Conservation (phyloP, 2,888 invertebrate species). For the Agrochola lychnidis region DNA sequence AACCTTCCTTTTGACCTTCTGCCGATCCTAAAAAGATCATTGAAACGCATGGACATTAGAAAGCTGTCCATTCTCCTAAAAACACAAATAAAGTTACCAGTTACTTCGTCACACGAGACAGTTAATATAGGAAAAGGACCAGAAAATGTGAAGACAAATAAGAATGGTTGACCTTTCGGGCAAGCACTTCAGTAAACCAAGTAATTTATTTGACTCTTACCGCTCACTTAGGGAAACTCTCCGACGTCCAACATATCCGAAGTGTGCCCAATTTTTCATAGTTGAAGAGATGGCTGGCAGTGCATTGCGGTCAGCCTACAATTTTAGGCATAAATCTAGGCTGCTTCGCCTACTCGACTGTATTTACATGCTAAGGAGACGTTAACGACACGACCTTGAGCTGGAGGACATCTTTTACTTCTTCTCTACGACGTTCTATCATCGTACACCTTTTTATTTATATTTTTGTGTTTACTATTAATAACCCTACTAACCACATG, state of each 20-base stretch:
- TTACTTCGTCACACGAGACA: slow-evolving; percentile 6
- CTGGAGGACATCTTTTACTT: not conserved
- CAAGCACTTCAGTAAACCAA: slow-evolving; percentile 41
- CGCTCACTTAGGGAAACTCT: slow-evolving; percentile 46
- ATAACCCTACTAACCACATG: no score
- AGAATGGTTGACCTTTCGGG: slow-evolving; percentile 17
- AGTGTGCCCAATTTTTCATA: slow-evolving; percentile 57
- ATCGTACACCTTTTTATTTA: no score
- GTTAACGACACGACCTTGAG: slow-evolving; percentile 37
- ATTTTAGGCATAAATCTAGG: slow-evolving; percentile 61
- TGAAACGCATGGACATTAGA: no score
- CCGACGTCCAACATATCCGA: slow-evolving; percentile 8
- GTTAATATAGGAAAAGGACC: slow-evolving; percentile 14
- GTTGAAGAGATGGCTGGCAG: slow-evolving; percentile 48
- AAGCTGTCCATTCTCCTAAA: not conserved
- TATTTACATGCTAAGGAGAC: slow-evolving; percentile 43
- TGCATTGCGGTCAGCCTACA: slow-evolving; percentile 59
- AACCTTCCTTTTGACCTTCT: no score
- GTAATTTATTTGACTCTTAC: slow-evolving; percentile 53
- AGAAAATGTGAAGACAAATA: slow-evolving; percentile 20
- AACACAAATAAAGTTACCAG: not conserved
- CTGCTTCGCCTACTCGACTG: slow-evolving; percentile 23
- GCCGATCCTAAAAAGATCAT: not conserved
- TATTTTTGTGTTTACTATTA: no score
- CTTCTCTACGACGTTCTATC: not conserved